These are phyloP conservation scores for Prinia subflava DNA, from an alignment of 2,113 vertebrate species.

Conservation along the genomic window DNA sequence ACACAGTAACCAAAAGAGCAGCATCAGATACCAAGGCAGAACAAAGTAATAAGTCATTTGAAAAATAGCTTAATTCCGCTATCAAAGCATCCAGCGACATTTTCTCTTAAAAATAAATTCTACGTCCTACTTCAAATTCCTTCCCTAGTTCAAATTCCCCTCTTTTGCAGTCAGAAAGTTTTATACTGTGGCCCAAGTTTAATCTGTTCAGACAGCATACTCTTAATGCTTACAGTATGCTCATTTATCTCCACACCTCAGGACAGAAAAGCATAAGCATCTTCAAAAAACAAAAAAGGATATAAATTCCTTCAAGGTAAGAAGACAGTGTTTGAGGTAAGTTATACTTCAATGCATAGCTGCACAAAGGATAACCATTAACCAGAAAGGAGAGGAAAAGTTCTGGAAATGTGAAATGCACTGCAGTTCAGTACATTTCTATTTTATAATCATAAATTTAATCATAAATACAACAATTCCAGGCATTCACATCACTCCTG, in stretches of 20 bases:
- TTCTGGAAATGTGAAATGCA: not conserved
- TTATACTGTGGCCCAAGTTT: not conserved
- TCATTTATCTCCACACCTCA: not conserved
- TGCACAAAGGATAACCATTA: constrained; percentile 6
- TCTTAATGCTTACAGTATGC: not conserved
- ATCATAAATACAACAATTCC: not conserved
- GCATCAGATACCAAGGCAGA: not conserved
- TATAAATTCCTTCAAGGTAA: not conserved
- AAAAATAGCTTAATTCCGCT: not conserved
- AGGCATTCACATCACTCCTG: not conserved
- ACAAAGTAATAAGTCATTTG: not conserved
- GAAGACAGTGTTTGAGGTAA: not conserved
- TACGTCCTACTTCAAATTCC: not conserved
- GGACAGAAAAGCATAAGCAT: not conserved
- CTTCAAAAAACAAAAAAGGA: not conserved
- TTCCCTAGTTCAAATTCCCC: not conserved
- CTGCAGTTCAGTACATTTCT: not conserved
- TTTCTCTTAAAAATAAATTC: not conserved
- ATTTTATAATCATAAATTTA: not conserved
- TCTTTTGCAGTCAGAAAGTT: not conserved
- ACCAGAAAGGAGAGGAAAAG: not conserved
- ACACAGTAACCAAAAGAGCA: not conserved
- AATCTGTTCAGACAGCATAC: not conserved
- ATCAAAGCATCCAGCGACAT: not conserved
- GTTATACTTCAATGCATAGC: not conserved